These are phyloP conservation scores for Steinernema feltiae DNA, from an alignment of 1,140 invertebrate species.

Conservation along the genomic window DNA sequence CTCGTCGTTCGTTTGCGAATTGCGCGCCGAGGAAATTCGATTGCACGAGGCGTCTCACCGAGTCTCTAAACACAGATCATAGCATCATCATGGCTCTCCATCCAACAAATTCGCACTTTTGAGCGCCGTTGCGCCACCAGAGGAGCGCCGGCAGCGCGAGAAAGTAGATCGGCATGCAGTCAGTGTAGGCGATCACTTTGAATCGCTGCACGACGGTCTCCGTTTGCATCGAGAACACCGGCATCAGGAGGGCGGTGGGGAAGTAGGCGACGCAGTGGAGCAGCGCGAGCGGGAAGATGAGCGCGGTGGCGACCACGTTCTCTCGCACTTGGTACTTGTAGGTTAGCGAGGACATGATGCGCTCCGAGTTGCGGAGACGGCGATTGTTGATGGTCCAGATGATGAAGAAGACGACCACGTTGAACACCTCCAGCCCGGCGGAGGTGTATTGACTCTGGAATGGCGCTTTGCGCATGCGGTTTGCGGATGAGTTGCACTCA, in stretches of 20 bases:
- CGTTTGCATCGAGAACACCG: background rate
- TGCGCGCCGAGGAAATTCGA: background rate
- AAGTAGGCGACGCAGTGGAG: background rate
- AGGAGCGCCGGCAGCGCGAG: background rate
- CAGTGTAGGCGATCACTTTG: background rate
- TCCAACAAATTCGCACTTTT: background rate
- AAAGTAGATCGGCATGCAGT: constrained; percentile 9
- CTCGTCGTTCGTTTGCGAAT: background rate
- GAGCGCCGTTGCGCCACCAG: background rate
- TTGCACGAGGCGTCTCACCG: background rate
- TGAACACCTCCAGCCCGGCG: background rate
- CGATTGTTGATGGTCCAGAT: background rate
- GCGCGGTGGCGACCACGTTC: background rate
- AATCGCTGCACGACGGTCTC: background rate
- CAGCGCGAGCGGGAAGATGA: background rate
- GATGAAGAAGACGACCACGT: background rate
- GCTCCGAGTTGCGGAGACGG: background rate
- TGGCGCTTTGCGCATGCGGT: background rate
- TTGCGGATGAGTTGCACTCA: background rate
- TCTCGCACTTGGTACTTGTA: background rate
- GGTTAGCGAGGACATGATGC: background rate
- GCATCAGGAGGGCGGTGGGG: background rate
- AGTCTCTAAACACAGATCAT: background rate
- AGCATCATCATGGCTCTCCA: background rate
- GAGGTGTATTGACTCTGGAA: background rate